These are phyloP conservation scores for Cossypha caffra DNA, from an alignment of 2,797 vertebrate genomes.

Conservation along the genomic window DNA sequence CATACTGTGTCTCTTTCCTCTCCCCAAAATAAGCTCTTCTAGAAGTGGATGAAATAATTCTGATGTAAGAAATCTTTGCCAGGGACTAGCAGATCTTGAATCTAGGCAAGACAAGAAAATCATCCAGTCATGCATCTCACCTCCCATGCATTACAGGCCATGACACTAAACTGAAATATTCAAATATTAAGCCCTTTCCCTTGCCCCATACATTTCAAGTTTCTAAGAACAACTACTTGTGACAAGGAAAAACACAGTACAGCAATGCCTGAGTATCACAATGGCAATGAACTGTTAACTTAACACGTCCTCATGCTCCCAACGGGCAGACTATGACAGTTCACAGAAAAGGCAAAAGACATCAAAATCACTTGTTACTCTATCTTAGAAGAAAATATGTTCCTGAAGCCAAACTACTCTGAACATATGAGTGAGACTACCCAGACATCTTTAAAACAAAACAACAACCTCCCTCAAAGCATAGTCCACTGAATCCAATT, in stretches of 20 bases:
- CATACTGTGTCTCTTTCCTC: neutral
- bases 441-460: neutral
- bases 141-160: neutral
- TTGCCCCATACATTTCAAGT: neutral
- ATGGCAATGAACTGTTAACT: neutral
- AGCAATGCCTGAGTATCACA: neutral
- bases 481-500: neutral
- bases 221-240: neutral
- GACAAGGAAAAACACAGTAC: neutral
- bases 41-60: neutral
- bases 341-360: neutral
- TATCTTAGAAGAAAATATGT: neutral
- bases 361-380: neutral
- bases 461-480: neutral
- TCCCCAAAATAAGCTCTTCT: neutral
- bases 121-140: neutral
- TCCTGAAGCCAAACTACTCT: neutral
- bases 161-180: neutral
- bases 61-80: neutral
- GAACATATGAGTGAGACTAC: neutral
- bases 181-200: neutral
- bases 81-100: neutral
- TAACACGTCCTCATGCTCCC: neutral
- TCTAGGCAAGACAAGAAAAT: neutral
- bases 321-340: neutral